A percentile compares a stretch with the other conserved stretches of the same genome.
phyloP scores from a whole-genome alignment of 2,113 vertebrate species.

The Acanthisitta chloris region DNA sequence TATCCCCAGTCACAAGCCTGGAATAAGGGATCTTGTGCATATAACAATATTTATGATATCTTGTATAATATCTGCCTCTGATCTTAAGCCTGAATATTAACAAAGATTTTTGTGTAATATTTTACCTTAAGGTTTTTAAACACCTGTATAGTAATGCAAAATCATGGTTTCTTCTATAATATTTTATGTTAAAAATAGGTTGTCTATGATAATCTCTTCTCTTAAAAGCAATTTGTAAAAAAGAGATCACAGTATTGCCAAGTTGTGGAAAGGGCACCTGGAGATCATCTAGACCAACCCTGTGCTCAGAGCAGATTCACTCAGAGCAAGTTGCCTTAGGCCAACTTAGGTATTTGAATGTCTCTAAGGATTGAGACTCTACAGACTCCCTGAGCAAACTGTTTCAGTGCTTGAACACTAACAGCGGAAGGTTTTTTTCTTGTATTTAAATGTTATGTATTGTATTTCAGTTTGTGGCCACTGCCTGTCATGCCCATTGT shows the following conservation, averaged over 20 bases:
- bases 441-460: neutral
- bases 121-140: neutral
- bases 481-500: neutral
- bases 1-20: neutral
- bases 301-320: neutral
- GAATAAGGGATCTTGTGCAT: neutral
- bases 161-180: neutral
- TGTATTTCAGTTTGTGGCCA: neutral
- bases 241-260: neutral
- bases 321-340: neutral
- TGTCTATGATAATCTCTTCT: neutral
- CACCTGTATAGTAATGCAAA: neutral
- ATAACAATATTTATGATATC: slow-evolving; percentile 9
- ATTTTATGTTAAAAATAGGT: neutral
- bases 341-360: neutral
- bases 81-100: neutral
- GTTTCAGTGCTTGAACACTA: neutral
- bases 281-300: neutral
- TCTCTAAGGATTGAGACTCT: neutral
- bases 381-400: neutral
- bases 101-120: neutral
- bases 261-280: neutral
- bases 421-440: neutral
- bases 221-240: neutral
- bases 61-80: neutral